phyloP scores from a whole-genome alignment of 2,797 vertebrate species.

The Aselliscus stoliczkanus region DNA sequence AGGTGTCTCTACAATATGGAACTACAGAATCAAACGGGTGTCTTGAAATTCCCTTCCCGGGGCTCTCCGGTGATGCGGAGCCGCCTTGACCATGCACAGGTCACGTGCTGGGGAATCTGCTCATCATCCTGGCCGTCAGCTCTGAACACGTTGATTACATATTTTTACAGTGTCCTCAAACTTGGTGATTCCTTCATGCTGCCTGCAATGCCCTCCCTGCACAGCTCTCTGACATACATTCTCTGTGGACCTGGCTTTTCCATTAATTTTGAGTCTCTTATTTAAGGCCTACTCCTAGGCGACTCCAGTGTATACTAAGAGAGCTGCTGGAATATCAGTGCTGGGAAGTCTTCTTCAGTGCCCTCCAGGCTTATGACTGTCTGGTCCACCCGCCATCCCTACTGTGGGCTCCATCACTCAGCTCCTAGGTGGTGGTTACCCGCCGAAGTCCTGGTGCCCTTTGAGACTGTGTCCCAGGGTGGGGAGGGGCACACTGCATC shows the following conservation, averaged over 20 bases:
- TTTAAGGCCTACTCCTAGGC: neutral
- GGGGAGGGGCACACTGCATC: neutral
- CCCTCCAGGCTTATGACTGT: neutral
- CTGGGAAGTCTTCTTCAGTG: neutral
- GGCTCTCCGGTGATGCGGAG: no score
- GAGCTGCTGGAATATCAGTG: neutral
- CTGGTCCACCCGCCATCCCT: neutral
- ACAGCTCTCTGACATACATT: neutral
- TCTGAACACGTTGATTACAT: neutral
- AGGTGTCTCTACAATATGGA: no score
- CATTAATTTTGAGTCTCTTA: neutral
- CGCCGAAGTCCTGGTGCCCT: neutral
- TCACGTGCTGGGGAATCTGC: no score
- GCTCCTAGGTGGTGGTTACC: neutral
- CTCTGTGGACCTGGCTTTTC: neutral
- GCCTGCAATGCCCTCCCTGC: neutral
- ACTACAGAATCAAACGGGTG: no score
- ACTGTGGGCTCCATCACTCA: neutral
- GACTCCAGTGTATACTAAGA: neutral
- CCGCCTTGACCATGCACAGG: no score
- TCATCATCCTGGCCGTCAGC: no score
- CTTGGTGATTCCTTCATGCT: neutral
- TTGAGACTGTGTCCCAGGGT: neutral
- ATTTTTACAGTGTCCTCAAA: neutral
- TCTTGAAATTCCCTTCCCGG: no score